These are phyloP conservation scores for Metallyticus violacea DNA, from an alignment of 2,888 invertebrate species.

Conservation along the genomic window DNA sequence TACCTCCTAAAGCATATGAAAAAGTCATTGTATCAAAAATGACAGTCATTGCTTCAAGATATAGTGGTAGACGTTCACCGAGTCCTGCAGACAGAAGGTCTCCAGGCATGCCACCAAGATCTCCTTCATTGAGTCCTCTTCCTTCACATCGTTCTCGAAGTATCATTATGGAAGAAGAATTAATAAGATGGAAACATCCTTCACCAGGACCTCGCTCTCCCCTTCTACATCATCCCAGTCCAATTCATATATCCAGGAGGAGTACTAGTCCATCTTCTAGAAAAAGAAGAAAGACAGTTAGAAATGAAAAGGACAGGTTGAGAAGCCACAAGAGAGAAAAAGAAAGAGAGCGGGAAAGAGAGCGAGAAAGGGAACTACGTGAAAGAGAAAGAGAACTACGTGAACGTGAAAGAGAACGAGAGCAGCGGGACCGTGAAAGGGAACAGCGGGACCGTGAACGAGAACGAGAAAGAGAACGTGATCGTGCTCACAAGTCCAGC, in stretches of 20 bases:
- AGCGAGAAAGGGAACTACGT: background rate
- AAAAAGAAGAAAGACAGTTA: constrained; percentile 28
- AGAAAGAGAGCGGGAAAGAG: constrained; percentile 19
- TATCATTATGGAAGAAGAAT: constrained; percentile 1
- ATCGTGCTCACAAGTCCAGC: background rate
- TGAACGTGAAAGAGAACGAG: background rate
- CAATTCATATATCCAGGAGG: constrained; percentile 34
- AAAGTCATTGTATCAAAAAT: constrained; percentile 51
- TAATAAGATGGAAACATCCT: constrained; percentile 10
- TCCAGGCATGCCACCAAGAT: background rate
- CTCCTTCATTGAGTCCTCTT: background rate
- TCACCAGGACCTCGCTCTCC: constrained; percentile 16
- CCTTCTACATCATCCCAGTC: background rate
- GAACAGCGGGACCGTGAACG: background rate
- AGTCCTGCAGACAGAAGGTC: constrained; percentile 24
- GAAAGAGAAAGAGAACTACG: constrained; percentile 1
- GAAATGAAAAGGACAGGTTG: constrained; percentile 21
- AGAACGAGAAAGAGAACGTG: background rate
- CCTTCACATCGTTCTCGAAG: background rate
- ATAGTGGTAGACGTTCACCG: constrained; percentile 29
- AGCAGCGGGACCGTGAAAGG: background rate
- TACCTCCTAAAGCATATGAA: constrained; percentile 55
- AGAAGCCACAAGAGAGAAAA: constrained; percentile 23
- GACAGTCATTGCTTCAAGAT: constrained; percentile 43
- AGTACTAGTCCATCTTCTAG: constrained; percentile 39